Evolutionary conservation across 53 echinoderm and acorn worm species (phyloP).

Genomic region (Glandiceps talaboti): DNA sequence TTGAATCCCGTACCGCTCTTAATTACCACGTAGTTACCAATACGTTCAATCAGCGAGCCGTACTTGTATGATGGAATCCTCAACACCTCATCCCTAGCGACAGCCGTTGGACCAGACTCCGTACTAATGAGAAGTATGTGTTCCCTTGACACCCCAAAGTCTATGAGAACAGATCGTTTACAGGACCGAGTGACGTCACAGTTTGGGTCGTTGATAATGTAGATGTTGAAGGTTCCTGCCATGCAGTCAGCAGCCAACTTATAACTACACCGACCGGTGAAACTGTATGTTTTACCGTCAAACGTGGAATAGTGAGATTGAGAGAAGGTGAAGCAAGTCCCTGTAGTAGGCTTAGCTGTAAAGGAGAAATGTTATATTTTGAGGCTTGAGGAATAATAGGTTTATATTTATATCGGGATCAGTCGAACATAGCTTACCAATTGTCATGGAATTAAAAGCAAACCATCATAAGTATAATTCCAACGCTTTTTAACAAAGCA

Average conservation of each 20-base stretch:
- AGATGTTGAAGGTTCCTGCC: conserved; percentile 51
- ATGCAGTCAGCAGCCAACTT: conserved; percentile 56
- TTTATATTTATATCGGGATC: no score
- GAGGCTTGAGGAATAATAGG: no score
- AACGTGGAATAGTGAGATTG: conserved; percentile 60
- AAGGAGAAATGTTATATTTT: no score
- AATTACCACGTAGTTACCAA: conserved; percentile 41
- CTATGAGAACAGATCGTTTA: conserved; percentile 38
- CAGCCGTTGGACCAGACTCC: conserved; percentile 19
- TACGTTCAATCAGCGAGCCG: conserved; percentile 48
- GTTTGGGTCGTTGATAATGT: conserved; percentile 46
- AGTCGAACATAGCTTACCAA: no score
- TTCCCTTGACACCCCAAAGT: conserved; percentile 26
- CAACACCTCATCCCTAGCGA: conserved; percentile 11
- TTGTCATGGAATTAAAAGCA: no score
- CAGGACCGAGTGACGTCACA: conserved; percentile 28
- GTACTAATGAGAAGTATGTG: conserved; percentile 22
- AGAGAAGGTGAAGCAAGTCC: conserved; percentile 28
- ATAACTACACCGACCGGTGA: conserved; percentile 57
- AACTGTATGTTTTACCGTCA: conserved; percentile 52
- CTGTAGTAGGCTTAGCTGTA: neutral
- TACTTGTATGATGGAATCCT: conserved; percentile 32
- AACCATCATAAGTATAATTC: no score
- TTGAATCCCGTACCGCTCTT: conserved; percentile 62
- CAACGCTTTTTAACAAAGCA: no score